Conservation (phyloP, 2,888 invertebrate species). For the Drosophila imparisetae region DNA sequence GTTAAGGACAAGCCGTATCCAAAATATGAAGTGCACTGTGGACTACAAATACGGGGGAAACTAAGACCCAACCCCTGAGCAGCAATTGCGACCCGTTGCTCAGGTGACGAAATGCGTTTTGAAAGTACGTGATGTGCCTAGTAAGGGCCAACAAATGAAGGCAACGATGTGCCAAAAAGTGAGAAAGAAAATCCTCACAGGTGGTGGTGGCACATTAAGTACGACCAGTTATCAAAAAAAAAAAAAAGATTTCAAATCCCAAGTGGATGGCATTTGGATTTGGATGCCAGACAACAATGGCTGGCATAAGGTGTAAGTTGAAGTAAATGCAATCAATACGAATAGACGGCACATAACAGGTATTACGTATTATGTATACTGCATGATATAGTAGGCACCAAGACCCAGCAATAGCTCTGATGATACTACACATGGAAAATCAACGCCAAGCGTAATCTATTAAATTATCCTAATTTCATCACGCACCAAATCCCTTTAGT, state of each 20-base stretch:
- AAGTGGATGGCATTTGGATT: slow-evolving; percentile 27
- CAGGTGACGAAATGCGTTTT: slow-evolving; percentile 76
- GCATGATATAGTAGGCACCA: slow-evolving; percentile 51
- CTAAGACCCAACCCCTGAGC: slow-evolving; percentile 29
- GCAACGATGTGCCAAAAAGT: slow-evolving; percentile 27
- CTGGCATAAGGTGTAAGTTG: slow-evolving; percentile 39
- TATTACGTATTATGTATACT: slow-evolving; percentile 63
- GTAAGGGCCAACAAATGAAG: slow-evolving; percentile 50
- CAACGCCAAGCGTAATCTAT: slow-evolving; percentile 78
- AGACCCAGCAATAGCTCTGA: background rate
- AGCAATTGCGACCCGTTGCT: slow-evolving; percentile 51
- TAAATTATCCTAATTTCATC: slow-evolving; percentile 81
- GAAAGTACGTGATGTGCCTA: slow-evolving; percentile 71
- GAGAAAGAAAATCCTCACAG: slow-evolving; percentile 19
- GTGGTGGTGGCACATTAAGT: slow-evolving; percentile 53
- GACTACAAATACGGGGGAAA: slow-evolving; percentile 7
- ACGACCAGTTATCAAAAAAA: slow-evolving; percentile 4
- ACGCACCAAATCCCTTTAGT: slow-evolving; percentile 77
- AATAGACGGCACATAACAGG: slow-evolving; percentile 74
- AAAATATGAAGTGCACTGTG: background rate
- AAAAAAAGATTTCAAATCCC: slow-evolving; percentile 51
- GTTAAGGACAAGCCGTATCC: background rate
- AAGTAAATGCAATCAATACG: slow-evolving; percentile 77
- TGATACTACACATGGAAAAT: slow-evolving; percentile 58
- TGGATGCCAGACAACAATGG: slow-evolving; percentile 69